These are phyloP conservation scores for Aethina tumida DNA, from an alignment of 1,140 invertebrate species.

Conservation along the genomic window DNA sequence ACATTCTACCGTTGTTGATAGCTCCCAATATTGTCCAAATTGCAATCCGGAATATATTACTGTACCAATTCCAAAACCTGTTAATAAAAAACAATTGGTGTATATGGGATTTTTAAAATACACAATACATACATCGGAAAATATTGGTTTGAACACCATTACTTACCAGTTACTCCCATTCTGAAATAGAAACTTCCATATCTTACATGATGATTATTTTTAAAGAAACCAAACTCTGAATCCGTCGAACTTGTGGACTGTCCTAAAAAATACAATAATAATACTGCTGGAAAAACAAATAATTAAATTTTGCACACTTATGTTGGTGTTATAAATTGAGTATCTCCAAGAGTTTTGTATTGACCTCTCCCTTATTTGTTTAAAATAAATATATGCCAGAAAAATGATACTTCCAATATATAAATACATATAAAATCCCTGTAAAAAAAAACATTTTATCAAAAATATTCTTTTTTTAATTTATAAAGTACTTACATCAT, in stretches of 20 bases:
- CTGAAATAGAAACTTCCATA: conserved; percentile 17
- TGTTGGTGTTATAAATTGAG: no score
- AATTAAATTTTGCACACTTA: not conserved
- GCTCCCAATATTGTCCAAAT: conserved; percentile 53
- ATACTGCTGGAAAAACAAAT: not conserved
- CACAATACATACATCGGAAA: no score
- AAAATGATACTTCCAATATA: conserved; percentile 15
- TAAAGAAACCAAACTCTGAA: conserved; percentile 1
- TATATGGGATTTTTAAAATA: conserved; percentile 2
- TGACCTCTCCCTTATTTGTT: conserved; percentile 14
- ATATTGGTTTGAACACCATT: not conserved
- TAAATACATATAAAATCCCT: conserved; percentile 15
- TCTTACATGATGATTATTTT: conserved; percentile 11
- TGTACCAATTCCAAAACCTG: conserved; percentile 55
- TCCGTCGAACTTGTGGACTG: conserved; percentile 4
- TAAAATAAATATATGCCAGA: conserved; percentile 14
- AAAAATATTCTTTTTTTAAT: no score
- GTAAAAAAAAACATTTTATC: conserved; percentile 4
- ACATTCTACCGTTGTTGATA: conserved; percentile 39
- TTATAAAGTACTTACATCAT: conserved; percentile 12
- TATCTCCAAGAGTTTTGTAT: not conserved
- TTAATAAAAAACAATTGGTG: conserved; percentile 23
- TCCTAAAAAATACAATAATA: conserved; percentile 6
- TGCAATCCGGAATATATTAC: conserved; percentile 60
- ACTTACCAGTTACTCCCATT: conserved; percentile 16